Base-by-base conservation (phyloP, 1,140 invertebrate genomes). In the Lepidurus arcticus region DNA sequence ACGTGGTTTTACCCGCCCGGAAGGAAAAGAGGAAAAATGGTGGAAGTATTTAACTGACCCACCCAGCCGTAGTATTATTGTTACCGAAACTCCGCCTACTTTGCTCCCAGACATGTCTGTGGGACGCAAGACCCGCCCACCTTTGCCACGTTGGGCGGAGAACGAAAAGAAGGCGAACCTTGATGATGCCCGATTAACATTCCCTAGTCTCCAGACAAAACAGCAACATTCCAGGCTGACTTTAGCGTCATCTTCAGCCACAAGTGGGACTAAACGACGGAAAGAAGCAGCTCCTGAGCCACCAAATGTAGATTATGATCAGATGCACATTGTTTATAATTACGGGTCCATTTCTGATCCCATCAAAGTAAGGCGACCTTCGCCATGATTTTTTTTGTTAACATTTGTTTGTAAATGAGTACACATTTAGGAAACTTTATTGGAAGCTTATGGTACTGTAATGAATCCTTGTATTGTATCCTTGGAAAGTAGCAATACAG, bases 341-440 rank as follows among this genome's bases (percentile, higher is more conserved):
- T 65, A 65, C 53, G 53, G 53, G 53, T 65, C 53, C 53, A 65
- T 65, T 65, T 65, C 53, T 65, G 53, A 65, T 65, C 53, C 53
- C 53, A 65, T 65, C 7, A 65, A 65, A 65, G 53, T 65, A 65
- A 13, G 53, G 53, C n/a, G 53, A 65, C 53, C 53, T 7, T 65
- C 53, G 53, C 53, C n/a, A n/a, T 65, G 8, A 65, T 16, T 65
- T 7, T 13, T 21, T 13, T n/a, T 65, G 21, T 11, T 3, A n/a
- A 7, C n/a, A 65, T 65, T 65, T 65, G 6, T 65, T 13, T 65
- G n/a, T 34, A 65, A 65, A 65, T 65, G 53, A 65, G 21, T 21
- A 65, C 6, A 13, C 53, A n/a, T 9, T 34, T 34, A 34, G 34
- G 3, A 34, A 34, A 4, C 34, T 34, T 34, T 34, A 34, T 34